phyloP scores from a whole-genome alignment of 1,140 invertebrate genomes.

The Euglossa dilemma region DNA sequence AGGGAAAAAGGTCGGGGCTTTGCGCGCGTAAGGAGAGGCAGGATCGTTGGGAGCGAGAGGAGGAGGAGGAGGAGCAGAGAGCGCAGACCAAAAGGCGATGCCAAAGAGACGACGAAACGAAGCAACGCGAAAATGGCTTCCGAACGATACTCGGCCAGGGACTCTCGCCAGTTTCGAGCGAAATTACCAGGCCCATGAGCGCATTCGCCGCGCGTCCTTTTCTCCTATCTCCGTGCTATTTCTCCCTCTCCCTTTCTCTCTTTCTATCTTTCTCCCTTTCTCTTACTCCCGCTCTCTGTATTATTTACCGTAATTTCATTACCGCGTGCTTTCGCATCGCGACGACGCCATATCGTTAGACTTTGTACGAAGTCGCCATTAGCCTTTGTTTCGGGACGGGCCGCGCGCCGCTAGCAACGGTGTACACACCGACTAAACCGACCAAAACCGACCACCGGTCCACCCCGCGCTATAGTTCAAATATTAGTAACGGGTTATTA shows the following conservation, averaged over 20 bases:
- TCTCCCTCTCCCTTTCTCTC: not conserved
- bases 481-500: conserved; percentile 51
- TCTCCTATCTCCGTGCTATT: conserved; percentile 7
- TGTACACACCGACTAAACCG: too few species aligned
- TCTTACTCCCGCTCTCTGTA: not conserved
- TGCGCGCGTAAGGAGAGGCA: conserved; percentile 43
- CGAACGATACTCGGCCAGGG: conserved; percentile 62
- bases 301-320: conserved; percentile 68
- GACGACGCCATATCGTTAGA: conserved; percentile 24
- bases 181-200: conserved; percentile 58
- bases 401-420: not conserved
- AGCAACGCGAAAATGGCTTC: conserved; percentile 68
- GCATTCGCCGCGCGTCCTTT: conserved; percentile 38
- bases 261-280: conserved; percentile 21
- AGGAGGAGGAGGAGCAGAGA: not conserved
- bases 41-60: conserved; percentile 9
- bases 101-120: conserved; percentile 70
- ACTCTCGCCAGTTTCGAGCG: conserved; percentile 65
- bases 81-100: conserved; percentile 61
- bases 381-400: conserved; percentile 57
- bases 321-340: conserved; percentile 49
- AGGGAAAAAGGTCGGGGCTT: conserved; percentile 41
- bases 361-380: conserved; percentile 59
- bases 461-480: conserved; percentile 22
- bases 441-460: not conserved